Conservation (phyloP, 2,888 invertebrate genomes). For the Resseliella maxima region DNA sequence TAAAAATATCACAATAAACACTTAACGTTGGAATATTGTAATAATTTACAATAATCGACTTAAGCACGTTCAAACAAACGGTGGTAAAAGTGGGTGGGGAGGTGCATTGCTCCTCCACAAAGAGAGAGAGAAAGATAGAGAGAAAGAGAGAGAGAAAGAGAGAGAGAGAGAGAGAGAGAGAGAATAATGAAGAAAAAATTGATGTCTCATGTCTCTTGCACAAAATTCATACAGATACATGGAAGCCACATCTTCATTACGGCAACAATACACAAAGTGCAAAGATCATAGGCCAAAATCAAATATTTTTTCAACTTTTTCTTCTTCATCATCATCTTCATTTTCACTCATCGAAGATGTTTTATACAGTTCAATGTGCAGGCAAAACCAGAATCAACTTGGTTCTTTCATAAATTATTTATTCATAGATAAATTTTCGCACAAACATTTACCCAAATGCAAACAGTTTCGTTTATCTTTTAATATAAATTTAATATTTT, state of each 20-base stretch:
- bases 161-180: background rate
- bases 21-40: conserved; percentile 35
- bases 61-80: conserved; percentile 47
- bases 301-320: conserved; percentile 49
- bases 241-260: conserved; percentile 40
- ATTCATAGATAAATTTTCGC: conserved; percentile 55
- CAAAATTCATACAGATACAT: background rate
- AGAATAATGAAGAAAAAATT: background rate
- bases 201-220: background rate
- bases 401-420: background rate
- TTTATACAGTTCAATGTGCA: background rate
- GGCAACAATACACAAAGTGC: background rate
- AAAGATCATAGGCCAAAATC: conserved; percentile 52
- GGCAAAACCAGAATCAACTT: background rate
- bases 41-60: conserved; percentile 51
- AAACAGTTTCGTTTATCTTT: conserved; percentile 55
- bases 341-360: conserved; percentile 3
- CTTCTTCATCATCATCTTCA: background rate
- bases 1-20: conserved; percentile 51
- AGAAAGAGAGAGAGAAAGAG: background rate
- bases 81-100: background rate
- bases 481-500: conserved; percentile 55
- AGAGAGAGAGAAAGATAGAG: background rate
- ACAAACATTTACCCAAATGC: conserved; percentile 32
- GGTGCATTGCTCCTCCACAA: background rate